phyloP scores from a whole-genome alignment of 1,140 invertebrate genomes.

The Hormaphis cornu region DNA sequence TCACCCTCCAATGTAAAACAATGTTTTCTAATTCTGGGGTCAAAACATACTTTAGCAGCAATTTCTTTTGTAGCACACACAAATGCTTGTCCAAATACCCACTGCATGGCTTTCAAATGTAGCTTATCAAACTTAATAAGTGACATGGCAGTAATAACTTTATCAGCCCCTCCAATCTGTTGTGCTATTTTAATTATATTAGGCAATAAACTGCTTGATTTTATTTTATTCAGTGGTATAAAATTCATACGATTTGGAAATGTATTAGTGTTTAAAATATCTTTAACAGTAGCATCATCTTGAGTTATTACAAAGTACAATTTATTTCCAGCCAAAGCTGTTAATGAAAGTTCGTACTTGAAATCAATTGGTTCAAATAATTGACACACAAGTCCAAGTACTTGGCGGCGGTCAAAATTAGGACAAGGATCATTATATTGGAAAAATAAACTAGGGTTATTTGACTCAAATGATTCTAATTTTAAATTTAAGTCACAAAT shows the following conservation, averaged over 20 bases:
- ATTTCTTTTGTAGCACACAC: slow-evolving; percentile 71
- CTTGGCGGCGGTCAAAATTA: slow-evolving; percentile 64
- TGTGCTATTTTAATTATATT: slow-evolving; percentile 58
- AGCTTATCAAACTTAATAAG: slow-evolving; percentile 66
- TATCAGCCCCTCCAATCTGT: slow-evolving; percentile 64
- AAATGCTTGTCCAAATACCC: slow-evolving; percentile 78
- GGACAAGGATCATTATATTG: slow-evolving; percentile 64
- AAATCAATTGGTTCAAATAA: slow-evolving; percentile 67
- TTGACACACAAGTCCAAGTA: slow-evolving; percentile 69
- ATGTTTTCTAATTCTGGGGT: slow-evolving; percentile 61
- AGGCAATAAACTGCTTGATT: slow-evolving; percentile 51
- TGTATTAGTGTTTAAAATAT: slow-evolving; percentile 71
- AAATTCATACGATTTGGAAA: slow-evolving; percentile 70
- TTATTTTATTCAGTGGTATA: slow-evolving; percentile 89
- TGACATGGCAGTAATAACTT: slow-evolving; percentile 72
- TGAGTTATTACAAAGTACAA: slow-evolving; percentile 88
- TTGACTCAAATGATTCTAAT: slow-evolving; percentile 37
- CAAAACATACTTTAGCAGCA: slow-evolving; percentile 71
- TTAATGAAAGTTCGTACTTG: slow-evolving; percentile 67
- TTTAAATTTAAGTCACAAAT: background rate
- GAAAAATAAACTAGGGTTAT: slow-evolving; percentile 61
- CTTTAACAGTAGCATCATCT: slow-evolving; percentile 72
- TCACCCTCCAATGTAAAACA: slow-evolving; percentile 90
- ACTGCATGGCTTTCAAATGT: slow-evolving; percentile 70
- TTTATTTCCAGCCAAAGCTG: slow-evolving; percentile 74